phyloP scores from a whole-genome alignment of 2,888 invertebrate genomes.

The Cheilosia vulpina region DNA sequence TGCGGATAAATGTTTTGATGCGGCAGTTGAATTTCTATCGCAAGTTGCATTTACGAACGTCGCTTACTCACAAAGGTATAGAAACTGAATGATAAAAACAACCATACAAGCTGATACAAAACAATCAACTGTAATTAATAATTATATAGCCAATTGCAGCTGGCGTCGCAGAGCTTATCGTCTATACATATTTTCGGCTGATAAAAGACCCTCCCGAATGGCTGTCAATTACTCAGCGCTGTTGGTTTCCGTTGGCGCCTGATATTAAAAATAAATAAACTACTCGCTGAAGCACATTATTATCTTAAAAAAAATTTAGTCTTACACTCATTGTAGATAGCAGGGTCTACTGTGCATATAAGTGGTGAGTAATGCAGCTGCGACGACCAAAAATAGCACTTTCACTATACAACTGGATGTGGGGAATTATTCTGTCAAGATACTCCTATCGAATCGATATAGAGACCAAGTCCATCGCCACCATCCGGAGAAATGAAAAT shows the following conservation, averaged over 20 bases:
- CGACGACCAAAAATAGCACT: slow-evolving; percentile 16
- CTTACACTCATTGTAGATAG: neutral
- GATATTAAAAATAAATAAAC: slow-evolving; percentile 34
- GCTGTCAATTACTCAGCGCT: slow-evolving; percentile 28
- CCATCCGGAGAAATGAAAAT: slow-evolving; percentile 22
- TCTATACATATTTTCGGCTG: neutral
- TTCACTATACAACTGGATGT: neutral
- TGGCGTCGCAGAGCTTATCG: neutral
- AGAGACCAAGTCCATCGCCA: neutral
- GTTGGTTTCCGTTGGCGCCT: slow-evolving; percentile 27
- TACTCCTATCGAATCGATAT: slow-evolving; percentile 1
- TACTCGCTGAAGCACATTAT: slow-evolving; percentile 1
- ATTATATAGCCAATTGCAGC: neutral
- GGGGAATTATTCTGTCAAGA: slow-evolving; percentile 20
- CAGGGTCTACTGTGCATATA: neutral
- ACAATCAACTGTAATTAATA: neutral
- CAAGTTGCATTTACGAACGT: neutral
- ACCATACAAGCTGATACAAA: neutral
- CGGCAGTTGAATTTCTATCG: neutral
- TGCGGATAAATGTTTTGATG: slow-evolving; percentile 4
- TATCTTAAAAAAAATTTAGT: slow-evolving; percentile 5
- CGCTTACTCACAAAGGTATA: neutral
- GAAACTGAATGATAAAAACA: neutral
- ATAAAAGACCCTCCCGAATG: slow-evolving; percentile 18
- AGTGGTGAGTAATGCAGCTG: slow-evolving; percentile 5